These are phyloP conservation scores for Parazoanthus darwini DNA, from an alignment of 92 coral and sea anemone genomes.

Conservation along the genomic window DNA sequence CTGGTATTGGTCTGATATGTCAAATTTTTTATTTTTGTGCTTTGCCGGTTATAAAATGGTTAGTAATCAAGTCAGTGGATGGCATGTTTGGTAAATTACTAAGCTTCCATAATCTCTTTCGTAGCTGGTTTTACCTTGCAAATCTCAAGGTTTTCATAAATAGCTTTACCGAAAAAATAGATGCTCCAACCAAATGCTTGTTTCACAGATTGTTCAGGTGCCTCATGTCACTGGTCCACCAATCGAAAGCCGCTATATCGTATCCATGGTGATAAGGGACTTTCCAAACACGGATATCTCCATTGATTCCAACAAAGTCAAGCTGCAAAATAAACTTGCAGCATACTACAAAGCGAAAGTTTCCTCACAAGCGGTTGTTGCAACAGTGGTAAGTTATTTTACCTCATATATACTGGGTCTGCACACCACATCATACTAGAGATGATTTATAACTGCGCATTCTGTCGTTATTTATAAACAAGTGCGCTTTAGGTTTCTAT, in stretches of 20 bases:
- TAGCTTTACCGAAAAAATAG: not conserved
- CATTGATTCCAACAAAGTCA: slow-evolving; percentile 50
- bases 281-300: slow-evolving; percentile 60
- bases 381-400: slow-evolving; percentile 14
- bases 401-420: not conserved
- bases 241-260: slow-evolving; percentile 45
- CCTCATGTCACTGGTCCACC: slow-evolving; percentile 59
- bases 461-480: no score
- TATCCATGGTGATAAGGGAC: slow-evolving; percentile 67
- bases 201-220: slow-evolving; percentile 64
- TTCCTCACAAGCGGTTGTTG: not conserved
- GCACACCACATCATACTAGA: no score
- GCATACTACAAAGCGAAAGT: slow-evolving; percentile 33
- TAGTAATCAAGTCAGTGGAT: no score
- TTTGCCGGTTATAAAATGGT: no score
- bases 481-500: no score
- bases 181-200: not conserved
- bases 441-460: not conserved
- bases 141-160: no score
- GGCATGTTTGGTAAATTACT: no score
- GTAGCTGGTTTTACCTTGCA: no score
- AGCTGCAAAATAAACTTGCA: slow-evolving; percentile 60
- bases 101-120: no score
- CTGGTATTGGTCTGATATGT: no score
- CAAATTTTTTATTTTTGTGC: no score